Evolutionary conservation across 2,888 invertebrate genomes (phyloP).

Genomic region (Agriopis aurantiaria): DNA sequence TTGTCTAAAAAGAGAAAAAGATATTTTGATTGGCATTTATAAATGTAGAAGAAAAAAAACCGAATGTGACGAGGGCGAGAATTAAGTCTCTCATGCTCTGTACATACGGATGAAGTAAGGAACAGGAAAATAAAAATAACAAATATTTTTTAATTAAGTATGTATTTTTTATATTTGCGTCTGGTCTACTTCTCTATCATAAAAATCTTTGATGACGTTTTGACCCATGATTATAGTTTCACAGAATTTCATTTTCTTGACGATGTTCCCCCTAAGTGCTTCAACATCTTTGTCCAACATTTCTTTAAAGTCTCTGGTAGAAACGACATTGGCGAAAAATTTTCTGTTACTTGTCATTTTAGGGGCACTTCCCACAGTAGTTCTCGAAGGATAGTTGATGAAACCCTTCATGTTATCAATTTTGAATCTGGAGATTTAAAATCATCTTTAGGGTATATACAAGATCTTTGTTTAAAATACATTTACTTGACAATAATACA

Average conservation of each 20-base stretch:
- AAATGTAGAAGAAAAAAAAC: too few relatives aligned
- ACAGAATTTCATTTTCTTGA: slow-evolving; percentile 71
- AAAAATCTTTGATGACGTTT: slow-evolving; percentile 61
- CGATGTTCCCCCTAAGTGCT: slow-evolving; percentile 52
- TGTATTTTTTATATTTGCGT: slow-evolving; percentile 9
- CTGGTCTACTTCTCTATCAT: slow-evolving; percentile 61
- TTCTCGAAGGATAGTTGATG: slow-evolving; percentile 68
- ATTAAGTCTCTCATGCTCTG: too few relatives aligned
- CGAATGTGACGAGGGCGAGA: too few relatives aligned
- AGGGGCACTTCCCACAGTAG: slow-evolving; percentile 71
- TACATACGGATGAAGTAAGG: too few relatives aligned
- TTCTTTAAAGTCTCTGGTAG: slow-evolving; percentile 63
- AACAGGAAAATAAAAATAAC: background rate
- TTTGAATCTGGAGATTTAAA: slow-evolving; percentile 59
- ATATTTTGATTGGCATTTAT: too few relatives aligned
- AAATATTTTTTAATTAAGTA: background rate
- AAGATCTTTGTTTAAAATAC: too few relatives aligned
- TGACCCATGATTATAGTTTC: slow-evolving; percentile 63
- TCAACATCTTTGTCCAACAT: slow-evolving; percentile 65
- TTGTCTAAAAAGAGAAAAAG: too few relatives aligned
- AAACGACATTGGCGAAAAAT: slow-evolving; percentile 74
- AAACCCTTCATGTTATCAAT: slow-evolving; percentile 64
- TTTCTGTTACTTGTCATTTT: slow-evolving; percentile 72
- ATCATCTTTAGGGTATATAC: too few relatives aligned
- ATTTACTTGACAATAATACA: too few relatives aligned